A percentile compares a stretch with the other conserved stretches of the same genome.
These are phyloP conservation scores for Athalia rosae DNA, from an alignment of 2,888 invertebrate genomes.

Conservation along the genomic window DNA sequence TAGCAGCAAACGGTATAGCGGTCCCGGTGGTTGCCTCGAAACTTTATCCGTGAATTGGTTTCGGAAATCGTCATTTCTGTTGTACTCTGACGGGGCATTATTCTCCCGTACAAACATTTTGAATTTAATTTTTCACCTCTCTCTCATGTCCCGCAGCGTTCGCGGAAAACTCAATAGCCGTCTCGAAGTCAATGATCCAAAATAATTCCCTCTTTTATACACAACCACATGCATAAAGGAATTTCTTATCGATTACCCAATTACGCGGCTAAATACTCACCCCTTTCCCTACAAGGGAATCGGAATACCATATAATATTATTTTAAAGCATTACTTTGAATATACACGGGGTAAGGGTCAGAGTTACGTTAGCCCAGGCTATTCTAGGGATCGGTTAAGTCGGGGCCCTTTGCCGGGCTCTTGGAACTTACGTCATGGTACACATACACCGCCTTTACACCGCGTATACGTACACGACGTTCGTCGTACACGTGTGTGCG, in stretches of 20 bases:
- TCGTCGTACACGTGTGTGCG: not conserved
- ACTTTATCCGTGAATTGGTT: too few relatives aligned
- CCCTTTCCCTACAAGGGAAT: constrained; percentile 47
- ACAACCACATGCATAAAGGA: not conserved
- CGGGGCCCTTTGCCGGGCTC: constrained; percentile 18
- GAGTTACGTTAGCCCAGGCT: not conserved
- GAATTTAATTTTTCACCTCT: too few relatives aligned
- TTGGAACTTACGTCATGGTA: not conserved
- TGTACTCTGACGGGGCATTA: too few relatives aligned
- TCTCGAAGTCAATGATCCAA: not conserved
- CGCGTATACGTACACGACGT: constrained; percentile 1
- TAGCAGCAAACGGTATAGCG: too few relatives aligned
- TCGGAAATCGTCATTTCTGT: too few relatives aligned
- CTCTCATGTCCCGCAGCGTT: too few relatives aligned
- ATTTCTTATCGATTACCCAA: constrained; percentile 3
- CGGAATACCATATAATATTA: constrained; percentile 44
- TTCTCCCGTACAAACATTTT: too few relatives aligned
- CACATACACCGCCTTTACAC: not conserved
- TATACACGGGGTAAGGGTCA: constrained; percentile 6
- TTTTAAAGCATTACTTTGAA: constrained; percentile 37
- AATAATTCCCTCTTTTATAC: not conserved
- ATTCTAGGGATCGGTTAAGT: not conserved
- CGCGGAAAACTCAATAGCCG: too few relatives aligned
- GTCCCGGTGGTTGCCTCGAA: too few relatives aligned
- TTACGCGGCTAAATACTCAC: constrained; percentile 48